These are phyloP conservation scores for Pyxicephalus adspersus DNA, from an alignment of 2,113 vertebrate species.

Conservation along the genomic window DNA sequence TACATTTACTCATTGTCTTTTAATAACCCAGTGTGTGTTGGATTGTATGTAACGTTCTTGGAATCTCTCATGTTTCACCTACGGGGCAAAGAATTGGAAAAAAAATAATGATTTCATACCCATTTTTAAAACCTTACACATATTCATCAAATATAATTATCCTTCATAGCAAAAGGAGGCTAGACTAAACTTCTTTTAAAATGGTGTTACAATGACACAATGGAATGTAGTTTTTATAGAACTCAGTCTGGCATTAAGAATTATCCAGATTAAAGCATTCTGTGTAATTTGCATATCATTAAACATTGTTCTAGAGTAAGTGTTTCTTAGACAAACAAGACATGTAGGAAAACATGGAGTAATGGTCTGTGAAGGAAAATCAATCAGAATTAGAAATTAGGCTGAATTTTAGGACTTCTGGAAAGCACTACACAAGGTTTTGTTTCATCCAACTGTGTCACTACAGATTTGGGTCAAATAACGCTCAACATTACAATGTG, in stretches of 20 bases:
- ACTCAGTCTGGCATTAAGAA: no score
- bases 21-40: slow-evolving; percentile 27
- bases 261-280: background rate
- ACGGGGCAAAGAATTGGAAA: slow-evolving; percentile 5
- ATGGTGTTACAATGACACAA: slow-evolving; percentile 5
- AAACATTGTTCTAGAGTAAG: background rate
- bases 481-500: no score
- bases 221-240: slow-evolving; percentile 8
- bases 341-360: no score
- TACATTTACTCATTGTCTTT: slow-evolving; percentile 31
- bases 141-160: slow-evolving; percentile 28
- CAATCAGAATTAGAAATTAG: no score
- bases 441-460: no score
- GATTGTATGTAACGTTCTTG: slow-evolving; percentile 3
- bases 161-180: background rate
- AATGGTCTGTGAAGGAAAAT: no score
- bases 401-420: no score
- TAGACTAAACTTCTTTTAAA: slow-evolving; percentile 14
- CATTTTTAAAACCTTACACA: slow-evolving; percentile 5
- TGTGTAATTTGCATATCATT: background rate
- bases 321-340: no score
- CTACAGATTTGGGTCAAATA: no score
- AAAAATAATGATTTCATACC: slow-evolving; percentile 18
- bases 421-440: no score
- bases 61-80: slow-evolving; percentile 8